phyloP scores from a whole-genome alignment of 2,888 invertebrate genomes.

The Limnephilus lunatus region DNA sequence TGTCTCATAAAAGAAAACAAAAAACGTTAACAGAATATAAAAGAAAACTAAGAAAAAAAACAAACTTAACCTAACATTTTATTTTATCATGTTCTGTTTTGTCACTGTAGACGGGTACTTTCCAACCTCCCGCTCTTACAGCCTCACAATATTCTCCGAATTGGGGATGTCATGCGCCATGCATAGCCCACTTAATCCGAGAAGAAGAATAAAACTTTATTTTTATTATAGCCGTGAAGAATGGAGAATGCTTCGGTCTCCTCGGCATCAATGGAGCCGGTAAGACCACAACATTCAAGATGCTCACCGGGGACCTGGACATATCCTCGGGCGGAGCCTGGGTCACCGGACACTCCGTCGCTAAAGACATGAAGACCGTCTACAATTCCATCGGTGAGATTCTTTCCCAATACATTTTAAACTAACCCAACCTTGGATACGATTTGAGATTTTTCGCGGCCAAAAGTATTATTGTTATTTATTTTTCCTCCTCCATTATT shows the following conservation, averaged over 20 bases:
- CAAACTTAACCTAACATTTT: no score
- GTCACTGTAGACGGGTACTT: no score
- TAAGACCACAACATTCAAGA: conserved; percentile 92
- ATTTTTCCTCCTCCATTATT: no score
- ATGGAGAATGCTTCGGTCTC: conserved; percentile 88
- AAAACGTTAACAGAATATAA: no score
- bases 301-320: conserved; percentile 90
- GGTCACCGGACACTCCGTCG: conserved; percentile 78
- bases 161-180: no score
- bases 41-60: no score
- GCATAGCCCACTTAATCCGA: no score
- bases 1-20: no score
- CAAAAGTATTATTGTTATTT: not conserved
- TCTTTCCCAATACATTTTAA: not conserved
- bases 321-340: conserved; percentile 85
- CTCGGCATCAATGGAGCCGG: conserved; percentile 92
- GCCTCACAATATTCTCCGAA: no score
- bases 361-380: conserved; percentile 77
- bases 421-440: not conserved
- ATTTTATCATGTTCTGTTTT: no score
- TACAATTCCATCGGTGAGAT: conserved; percentile 79
- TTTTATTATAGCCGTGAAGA: conserved; percentile 78
- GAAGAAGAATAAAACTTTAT: not conserved
- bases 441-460: not conserved
- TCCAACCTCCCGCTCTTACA: no score